Percentiles rank a stretch among this genome's conserved stretches.
Conservation (phyloP, 2,888 invertebrate species). For the Troides oblongomaculatus region DNA sequence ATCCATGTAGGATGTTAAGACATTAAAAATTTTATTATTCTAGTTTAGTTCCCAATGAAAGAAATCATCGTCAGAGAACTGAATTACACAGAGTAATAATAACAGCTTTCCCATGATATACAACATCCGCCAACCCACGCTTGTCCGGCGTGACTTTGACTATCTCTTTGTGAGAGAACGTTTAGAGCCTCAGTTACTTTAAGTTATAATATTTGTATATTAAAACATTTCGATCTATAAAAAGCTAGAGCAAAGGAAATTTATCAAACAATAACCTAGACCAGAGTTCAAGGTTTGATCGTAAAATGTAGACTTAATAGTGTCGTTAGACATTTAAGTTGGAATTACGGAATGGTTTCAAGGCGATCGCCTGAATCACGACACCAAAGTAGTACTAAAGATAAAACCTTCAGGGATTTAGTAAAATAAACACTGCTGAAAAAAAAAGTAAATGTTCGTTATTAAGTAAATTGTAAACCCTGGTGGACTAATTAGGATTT, state of each 20-base stretch:
- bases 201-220: too few species aligned
- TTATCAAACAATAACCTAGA: not conserved
- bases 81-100: too few species aligned
- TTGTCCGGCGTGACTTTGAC: too few species aligned
- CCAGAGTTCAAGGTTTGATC: constrained; percentile 7
- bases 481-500: not conserved
- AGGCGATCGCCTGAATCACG: constrained; percentile 17
- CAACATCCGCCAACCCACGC: too few species aligned
- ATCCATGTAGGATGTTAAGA: too few species aligned
- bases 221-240: not conserved
- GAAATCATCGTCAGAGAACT: too few species aligned
- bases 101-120: too few species aligned
- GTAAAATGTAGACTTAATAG: constrained; percentile 10
- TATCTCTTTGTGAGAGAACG: too few species aligned
- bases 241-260: not conserved
- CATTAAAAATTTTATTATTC: too few species aligned
- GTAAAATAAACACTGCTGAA: not conserved
- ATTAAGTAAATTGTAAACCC: too few species aligned
- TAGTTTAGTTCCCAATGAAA: too few species aligned
- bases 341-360: constrained; percentile 17
- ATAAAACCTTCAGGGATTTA: constrained; percentile 9
- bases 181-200: too few species aligned
- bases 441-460: not conserved
- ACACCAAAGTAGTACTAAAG: constrained; percentile 3
- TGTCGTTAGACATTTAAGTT: constrained; percentile 15